Evolutionary conservation across 1,140 invertebrate species (phyloP).

Genomic region (Drosophila chauvacae): DNA sequence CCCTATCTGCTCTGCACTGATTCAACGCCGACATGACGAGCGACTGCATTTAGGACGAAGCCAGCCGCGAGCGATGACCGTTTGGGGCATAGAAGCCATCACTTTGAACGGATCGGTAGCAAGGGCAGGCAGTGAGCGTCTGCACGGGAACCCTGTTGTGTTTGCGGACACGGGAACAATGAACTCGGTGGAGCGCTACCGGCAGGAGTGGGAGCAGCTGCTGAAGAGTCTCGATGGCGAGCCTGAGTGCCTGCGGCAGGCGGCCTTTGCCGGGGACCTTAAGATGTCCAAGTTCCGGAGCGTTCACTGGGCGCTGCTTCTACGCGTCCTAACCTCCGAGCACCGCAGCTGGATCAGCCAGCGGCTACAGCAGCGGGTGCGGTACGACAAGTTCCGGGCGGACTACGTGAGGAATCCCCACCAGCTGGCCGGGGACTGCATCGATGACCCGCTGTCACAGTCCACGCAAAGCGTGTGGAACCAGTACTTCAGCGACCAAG

Average conservation of each 20-base stretch:
- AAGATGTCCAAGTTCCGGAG: slow-evolving; percentile 85
- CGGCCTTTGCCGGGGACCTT: slow-evolving; percentile 84
- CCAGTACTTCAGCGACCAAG: slow-evolving; percentile 92
- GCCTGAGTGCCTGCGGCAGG: slow-evolving; percentile 66
- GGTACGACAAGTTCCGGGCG: slow-evolving; percentile 75
- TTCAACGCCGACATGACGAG: slow-evolving; percentile 10
- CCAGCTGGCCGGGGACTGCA: slow-evolving; percentile 49
- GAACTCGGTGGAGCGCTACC: slow-evolving; percentile 79
- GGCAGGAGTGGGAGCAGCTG: slow-evolving; percentile 83
- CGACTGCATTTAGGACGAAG: slow-evolving; percentile 29
- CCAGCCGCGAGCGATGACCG: slow-evolving; percentile 68
- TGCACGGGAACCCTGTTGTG: slow-evolving; percentile 29
- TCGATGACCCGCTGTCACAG: slow-evolving; percentile 78
- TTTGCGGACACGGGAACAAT: slow-evolving; percentile 41
- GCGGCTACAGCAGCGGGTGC: slow-evolving; percentile 68
- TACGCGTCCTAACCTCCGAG: slow-evolving; percentile 81
- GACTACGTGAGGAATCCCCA: slow-evolving; percentile 83
- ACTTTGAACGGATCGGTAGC: slow-evolving; percentile 64
- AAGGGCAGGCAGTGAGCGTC: slow-evolving; percentile 52
- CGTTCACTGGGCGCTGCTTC: slow-evolving; percentile 84
- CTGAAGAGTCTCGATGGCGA: slow-evolving; percentile 64
- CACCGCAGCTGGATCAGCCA: slow-evolving; percentile 79
- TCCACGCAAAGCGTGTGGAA: slow-evolving; percentile 90
- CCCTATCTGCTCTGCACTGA: not conserved
- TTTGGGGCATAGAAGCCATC: slow-evolving; percentile 78